A percentile compares a stretch with the other conserved stretches of the same genome.
Evolutionary conservation across 35 echinoderm and acorn worm species (phyloP).

Genomic region (Ophioderma brevispina): DNA sequence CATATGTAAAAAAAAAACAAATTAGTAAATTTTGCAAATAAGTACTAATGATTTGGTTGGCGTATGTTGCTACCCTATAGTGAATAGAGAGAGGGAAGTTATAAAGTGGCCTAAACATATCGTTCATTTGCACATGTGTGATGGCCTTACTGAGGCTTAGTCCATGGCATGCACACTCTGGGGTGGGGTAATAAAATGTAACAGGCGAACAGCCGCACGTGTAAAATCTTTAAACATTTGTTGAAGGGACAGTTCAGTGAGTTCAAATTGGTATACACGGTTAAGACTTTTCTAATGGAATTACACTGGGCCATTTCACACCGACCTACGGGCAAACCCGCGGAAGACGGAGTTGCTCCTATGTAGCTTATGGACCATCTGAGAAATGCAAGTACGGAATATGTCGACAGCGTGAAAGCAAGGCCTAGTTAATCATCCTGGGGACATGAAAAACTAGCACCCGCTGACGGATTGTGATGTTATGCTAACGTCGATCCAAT

Average conservation of each 20-base stretch:
- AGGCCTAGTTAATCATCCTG: background rate
- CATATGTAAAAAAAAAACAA: too few relatives aligned
- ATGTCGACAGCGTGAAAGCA: background rate
- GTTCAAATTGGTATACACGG: background rate
- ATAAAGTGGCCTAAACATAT: too few relatives aligned
- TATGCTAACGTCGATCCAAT: background rate
- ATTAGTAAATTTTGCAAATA: too few relatives aligned
- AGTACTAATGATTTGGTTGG: too few relatives aligned
- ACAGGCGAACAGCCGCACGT: too few relatives aligned
- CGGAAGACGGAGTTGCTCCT: background rate
- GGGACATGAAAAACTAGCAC: background rate
- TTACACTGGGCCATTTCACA: background rate
- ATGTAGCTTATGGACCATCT: background rate
- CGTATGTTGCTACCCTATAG: too few relatives aligned
- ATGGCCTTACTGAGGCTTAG: too few relatives aligned
- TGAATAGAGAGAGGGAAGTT: too few relatives aligned
- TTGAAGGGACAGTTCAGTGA: background rate
- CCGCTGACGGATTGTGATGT: constrained; percentile 5
- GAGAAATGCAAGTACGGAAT: background rate
- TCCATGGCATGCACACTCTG: too few relatives aligned
- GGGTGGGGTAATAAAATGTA: too few relatives aligned
- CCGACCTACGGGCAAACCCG: background rate
- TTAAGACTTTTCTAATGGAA: background rate
- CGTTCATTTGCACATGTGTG: too few relatives aligned
- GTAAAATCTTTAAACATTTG: background rate